Evolutionary conservation across 2,113 vertebrate genomes (phyloP), one percentile per base, ranked within the genome.

Genomic region (Malaclemys terrapin): DNA sequence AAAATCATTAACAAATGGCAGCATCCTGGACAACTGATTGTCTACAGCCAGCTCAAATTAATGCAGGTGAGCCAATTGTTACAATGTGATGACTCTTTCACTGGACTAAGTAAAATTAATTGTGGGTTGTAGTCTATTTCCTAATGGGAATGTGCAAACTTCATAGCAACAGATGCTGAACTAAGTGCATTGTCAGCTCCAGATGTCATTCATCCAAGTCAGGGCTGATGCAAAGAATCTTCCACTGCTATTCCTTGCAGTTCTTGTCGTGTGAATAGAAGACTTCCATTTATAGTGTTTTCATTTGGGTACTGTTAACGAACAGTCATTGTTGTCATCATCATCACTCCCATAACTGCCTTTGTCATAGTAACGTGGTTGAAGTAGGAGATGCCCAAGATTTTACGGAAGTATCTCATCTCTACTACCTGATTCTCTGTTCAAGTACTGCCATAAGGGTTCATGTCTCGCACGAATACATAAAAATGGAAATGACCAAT

Each of bases 241-340:
- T 29, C 65, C 54, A 38, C 65, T 20, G n/a, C 4, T 9, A 72
- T 89, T 93, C 29, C 45, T 49, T 81, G 79, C 29, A 10, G 47
- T 84, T 85, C 50, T 89, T 96, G 35, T 92, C 93, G 75, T 96
- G 16, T 93, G 93, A 89, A 93, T 93, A 81, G 78, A 95, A 93
- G 87, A 91, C 85, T 95, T 72, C 9, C 86, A 95, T 92, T 89
- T 82, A 85, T 84, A 95, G 89, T 86, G 25, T 89, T 81, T 93
- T 95, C 94, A 97, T 92, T 29, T 94, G 81, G 93, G 96, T 94
- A 85, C 87, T 9, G 56, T 57, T 57, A 27, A 57, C 1, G 24
- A 57, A 96, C 90, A 97, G n/a, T 95, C 52, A 3, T 52, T 5
- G 16, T 53, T 6, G 2, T 53, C 17, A 53, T 53, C 20, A 22